Evolutionary conservation across 2,888 invertebrate genomes (phyloP).

Genomic region (Sycophila texana): DNA sequence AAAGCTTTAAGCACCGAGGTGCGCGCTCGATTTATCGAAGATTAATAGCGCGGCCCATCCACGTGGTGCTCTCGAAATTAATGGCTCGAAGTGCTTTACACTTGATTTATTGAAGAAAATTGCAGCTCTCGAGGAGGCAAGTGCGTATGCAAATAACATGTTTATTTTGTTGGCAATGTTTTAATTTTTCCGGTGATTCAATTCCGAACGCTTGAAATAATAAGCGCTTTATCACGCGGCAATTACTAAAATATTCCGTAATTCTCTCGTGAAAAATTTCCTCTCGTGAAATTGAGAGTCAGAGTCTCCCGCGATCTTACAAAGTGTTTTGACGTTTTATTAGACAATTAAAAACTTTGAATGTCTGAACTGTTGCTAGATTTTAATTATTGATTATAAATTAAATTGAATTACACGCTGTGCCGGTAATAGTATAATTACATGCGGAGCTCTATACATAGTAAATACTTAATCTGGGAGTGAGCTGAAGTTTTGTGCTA

Average conservation of each 20-base stretch:
- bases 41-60: slow-evolving; percentile 33
- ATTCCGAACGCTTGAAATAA: slow-evolving; percentile 39
- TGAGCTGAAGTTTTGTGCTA: neutral
- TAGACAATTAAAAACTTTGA: too few species aligned
- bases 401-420: too few species aligned
- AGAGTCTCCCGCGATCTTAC: too few species aligned
- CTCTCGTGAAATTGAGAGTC: too few species aligned
- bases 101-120: slow-evolving; percentile 51
- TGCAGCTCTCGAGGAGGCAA: neutral
- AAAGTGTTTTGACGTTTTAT: too few species aligned
- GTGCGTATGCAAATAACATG: slow-evolving; percentile 38
- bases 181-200: slow-evolving; percentile 44
- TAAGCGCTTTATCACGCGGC: slow-evolving; percentile 21
- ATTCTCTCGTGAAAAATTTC: too few species aligned
- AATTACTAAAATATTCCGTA: slow-evolving; percentile 15
- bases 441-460: too few species aligned
- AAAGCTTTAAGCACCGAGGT: neutral
- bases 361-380: too few species aligned
- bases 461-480: too few species aligned
- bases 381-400: too few species aligned
- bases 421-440: too few species aligned
- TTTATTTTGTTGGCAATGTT: slow-evolving; percentile 24
- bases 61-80: slow-evolving; percentile 41
- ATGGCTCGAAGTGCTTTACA: slow-evolving; percentile 28
- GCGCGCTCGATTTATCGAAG: slow-evolving; percentile 32